Base-by-base conservation (phyloP, 35 echinoderm and acorn worm genomes). In the Amphiura filiformis region DNA sequence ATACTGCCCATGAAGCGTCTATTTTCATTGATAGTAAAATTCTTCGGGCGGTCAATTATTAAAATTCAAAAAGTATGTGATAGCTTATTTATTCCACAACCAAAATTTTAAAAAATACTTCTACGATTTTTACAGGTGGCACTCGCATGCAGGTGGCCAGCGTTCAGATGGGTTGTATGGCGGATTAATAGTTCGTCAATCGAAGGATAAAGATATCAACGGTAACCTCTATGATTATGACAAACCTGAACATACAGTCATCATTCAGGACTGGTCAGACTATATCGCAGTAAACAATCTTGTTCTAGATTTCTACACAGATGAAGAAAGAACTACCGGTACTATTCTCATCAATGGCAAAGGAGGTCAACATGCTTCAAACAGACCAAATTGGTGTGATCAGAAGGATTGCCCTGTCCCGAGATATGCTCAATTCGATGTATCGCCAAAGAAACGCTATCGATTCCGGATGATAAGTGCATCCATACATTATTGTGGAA, bases 311-410 rank as follows among this genome's bases (percentile, higher is more conserved):
- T 88, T 91, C 47, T 89, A 94, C 44, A 88, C 88, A 37, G 89
- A 88, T 61, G 78, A 92, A 86, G 92, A 11, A 15, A 94, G 94
- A 77, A 91, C 81, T 47, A 87, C 96, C 15, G 96, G 94, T 39
- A 76, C 96, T 17, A 88, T 98, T 34, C 39, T 99, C 33, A 94
- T 99, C 39, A 99, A 99, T 39, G 96, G 96, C 0, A 99, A 91
- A 75, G 96, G 96, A 22, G 77, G 81, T 35, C 52, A 92, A 56
- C 4, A 57, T 44, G 17, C n/a, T 0, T 85, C 17, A 20, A 31
- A 70, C 20, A 47, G 76, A n/a, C 39, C 52, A 14, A 35, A 83
- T 20, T 28, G 32, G 13, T 35, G 79, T 18, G 30, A n/a, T 17
- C 39, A 89, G 1, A 95, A 84, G 3, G 78, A 89, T 37, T 33